Evolutionary conservation across 2,888 invertebrate species (phyloP).

Genomic region (Sinohyriopsis cumingii): DNA sequence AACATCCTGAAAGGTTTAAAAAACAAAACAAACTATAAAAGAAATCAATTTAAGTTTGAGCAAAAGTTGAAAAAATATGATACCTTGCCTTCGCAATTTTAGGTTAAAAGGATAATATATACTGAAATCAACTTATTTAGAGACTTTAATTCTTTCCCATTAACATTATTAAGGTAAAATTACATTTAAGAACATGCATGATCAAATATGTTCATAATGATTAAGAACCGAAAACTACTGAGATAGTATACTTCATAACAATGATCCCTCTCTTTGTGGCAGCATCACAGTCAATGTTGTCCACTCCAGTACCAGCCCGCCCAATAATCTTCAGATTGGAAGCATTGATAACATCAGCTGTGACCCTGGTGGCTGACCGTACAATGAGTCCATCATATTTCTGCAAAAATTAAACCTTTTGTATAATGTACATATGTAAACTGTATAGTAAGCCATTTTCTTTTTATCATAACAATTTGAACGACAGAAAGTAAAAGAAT

Average conservation of each 20-base stretch:
- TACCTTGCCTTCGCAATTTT: too few species aligned
- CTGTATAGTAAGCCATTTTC: background rate
- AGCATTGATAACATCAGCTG: slow-evolving; percentile 84
- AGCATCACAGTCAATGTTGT: slow-evolving; percentile 93
- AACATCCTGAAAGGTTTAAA: too few species aligned
- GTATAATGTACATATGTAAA: background rate
- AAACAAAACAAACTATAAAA: too few species aligned
- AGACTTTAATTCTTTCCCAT: too few species aligned
- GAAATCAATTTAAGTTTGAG: too few species aligned
- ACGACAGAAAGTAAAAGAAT: background rate
- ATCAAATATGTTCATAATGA: too few species aligned
- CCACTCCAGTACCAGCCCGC: slow-evolving; percentile 98
- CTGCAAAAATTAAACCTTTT: slow-evolving; percentile 74
- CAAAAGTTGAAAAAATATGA: too few species aligned
- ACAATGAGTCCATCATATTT: slow-evolving; percentile 93
- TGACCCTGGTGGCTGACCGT: slow-evolving; percentile 95
- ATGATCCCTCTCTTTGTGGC: slow-evolving; percentile 89
- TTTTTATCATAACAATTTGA: background rate
- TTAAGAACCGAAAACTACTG: too few species aligned
- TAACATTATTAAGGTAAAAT: too few species aligned
- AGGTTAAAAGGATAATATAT: too few species aligned
- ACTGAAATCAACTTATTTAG: too few species aligned
- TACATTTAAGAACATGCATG: too few species aligned
- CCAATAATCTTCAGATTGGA: slow-evolving; percentile 89
- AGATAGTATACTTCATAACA: slow-evolving; percentile 89